These are phyloP conservation scores for Macrosiphum euphorbiae DNA, from an alignment of 2,888 invertebrate species.

Conservation along the genomic window DNA sequence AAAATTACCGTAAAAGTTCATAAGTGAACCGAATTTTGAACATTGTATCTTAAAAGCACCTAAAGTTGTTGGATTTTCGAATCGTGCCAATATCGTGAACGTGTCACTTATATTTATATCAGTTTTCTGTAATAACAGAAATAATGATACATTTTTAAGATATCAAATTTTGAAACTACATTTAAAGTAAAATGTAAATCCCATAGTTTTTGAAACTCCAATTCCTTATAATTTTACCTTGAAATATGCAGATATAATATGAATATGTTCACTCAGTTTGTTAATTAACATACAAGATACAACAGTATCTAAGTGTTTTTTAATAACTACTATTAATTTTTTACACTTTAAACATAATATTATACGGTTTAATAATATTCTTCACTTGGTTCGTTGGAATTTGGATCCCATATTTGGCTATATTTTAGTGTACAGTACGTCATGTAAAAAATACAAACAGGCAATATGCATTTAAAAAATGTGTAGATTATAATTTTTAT, in stretches of 20 bases:
- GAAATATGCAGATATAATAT: background rate
- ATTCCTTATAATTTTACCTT: too few species aligned
- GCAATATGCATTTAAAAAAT: background rate
- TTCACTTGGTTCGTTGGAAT: background rate
- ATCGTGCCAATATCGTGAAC: constrained; percentile 19
- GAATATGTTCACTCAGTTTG: background rate
- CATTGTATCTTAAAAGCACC: constrained; percentile 59
- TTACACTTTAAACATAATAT: background rate
- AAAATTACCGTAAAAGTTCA: constrained; percentile 59
- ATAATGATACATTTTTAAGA: background rate
- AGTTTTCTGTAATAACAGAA: constrained; percentile 46
- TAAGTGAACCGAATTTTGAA: constrained; percentile 31
- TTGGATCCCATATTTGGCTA: background rate
- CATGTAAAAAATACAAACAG: background rate
- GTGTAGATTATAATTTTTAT: background rate
- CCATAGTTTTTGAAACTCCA: background rate
- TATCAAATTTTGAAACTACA: background rate
- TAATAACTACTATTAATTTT: background rate
- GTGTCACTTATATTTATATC: constrained; percentile 14
- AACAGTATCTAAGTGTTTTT: background rate
- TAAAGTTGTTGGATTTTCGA: constrained; percentile 30
- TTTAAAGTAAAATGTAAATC: background rate
- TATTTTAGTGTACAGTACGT: background rate
- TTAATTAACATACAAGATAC: background rate
- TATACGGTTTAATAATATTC: background rate